phyloP scores from a whole-genome alignment of 2,797 vertebrate species.

The Phyllotis vaccarum region DNA sequence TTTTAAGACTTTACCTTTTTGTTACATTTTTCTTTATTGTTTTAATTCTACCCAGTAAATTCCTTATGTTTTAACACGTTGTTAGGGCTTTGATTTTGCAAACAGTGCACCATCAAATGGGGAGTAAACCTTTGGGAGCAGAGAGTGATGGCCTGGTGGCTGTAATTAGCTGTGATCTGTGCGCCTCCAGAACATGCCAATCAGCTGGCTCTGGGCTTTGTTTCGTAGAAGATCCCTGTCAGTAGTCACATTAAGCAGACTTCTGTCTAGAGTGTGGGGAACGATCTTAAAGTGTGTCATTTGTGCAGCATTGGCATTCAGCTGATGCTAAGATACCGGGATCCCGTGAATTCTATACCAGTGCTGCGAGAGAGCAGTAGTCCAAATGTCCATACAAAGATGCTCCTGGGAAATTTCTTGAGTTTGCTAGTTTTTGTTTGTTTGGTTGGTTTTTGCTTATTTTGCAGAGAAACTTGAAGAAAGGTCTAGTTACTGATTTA shows the following conservation, averaged over 20 bases:
- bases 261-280: not conserved
- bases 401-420: not conserved
- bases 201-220: not conserved
- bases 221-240: conserved; percentile 1
- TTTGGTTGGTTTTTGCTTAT: not conserved
- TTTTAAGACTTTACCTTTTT: conserved; percentile 84
- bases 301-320: not conserved
- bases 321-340: not conserved
- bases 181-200: conserved; percentile 2
- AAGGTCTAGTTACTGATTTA: conserved; percentile 29
- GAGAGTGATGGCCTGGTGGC: not conserved
- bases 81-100: conserved; percentile 64
- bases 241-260: not conserved
- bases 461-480: not conserved
- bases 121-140: accelerated
- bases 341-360: not conserved
- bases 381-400: not conserved
- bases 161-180: not conserved
- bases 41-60: conserved; percentile 65
- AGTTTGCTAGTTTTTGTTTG: not conserved
- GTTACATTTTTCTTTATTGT: conserved; percentile 80
- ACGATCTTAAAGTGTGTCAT: not conserved
- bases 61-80: conserved; percentile 63
- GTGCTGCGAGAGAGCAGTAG: not conserved
- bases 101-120: not conserved